phyloP scores from a whole-genome alignment of 1,140 invertebrate genomes.

The Hylaeus anthracinus region DNA sequence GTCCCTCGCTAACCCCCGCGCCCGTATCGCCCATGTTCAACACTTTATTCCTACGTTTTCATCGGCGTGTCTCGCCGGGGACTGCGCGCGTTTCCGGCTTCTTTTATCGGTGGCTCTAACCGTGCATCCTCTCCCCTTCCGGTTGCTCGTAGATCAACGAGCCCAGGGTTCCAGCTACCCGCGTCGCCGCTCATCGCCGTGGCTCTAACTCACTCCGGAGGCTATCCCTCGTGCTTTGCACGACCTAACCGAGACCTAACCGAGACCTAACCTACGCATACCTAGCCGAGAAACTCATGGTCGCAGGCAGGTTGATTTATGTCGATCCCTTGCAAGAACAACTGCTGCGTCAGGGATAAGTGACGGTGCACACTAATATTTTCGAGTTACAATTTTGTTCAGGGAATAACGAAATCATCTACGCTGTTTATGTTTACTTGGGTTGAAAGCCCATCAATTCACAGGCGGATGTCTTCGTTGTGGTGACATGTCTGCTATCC shows the following conservation, averaged over 20 bases:
- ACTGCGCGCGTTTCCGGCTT: constrained; percentile 26
- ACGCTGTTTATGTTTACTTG: too few species aligned
- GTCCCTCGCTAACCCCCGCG: neutral
- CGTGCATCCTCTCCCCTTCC: constrained; percentile 36
- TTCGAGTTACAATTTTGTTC: too few species aligned
- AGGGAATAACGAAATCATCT: too few species aligned
- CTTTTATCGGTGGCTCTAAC: constrained; percentile 39
- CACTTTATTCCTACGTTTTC: neutral
- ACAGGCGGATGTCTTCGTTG: too few species aligned
- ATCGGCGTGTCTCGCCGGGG: neutral
- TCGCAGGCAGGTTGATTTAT: constrained; percentile 15
- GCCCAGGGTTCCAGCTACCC: neutral
- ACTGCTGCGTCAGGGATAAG: too few species aligned
- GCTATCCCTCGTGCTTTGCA: neutral
- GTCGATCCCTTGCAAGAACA: neutral
- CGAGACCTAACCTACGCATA: neutral
- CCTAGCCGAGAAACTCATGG: neutral
- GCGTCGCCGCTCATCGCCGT: neutral
- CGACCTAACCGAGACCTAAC: too few species aligned
- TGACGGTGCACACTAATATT: too few species aligned
- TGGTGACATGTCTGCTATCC: too few species aligned
- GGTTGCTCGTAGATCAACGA: constrained; percentile 34
- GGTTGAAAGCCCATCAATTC: too few species aligned
- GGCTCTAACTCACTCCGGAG: constrained; percentile 18
- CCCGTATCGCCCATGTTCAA: neutral